Conservation (phyloP, 1,140 invertebrate genomes). For the Scaptomyza graminum region DNA sequence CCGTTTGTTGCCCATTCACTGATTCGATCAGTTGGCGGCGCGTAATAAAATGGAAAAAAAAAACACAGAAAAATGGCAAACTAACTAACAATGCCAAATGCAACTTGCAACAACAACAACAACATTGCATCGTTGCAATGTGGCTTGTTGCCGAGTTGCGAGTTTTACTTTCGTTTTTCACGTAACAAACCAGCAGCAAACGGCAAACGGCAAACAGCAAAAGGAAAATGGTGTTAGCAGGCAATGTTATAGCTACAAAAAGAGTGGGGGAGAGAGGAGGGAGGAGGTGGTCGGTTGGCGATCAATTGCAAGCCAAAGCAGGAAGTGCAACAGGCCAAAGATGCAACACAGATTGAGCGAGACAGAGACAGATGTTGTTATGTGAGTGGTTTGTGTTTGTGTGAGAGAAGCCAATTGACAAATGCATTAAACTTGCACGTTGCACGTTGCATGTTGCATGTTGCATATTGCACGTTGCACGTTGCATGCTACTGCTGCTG, state of each 20-base stretch:
- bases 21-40: slow-evolving; percentile 70
- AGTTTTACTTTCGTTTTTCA: slow-evolving; percentile 81
- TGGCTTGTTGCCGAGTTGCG: slow-evolving; percentile 41
- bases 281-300: slow-evolving; percentile 34
- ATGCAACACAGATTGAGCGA: slow-evolving; percentile 13
- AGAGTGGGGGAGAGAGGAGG: not conserved
- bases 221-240: slow-evolving; percentile 82
- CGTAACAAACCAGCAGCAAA: slow-evolving; percentile 53
- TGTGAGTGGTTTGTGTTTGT: not conserved
- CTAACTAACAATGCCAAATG: slow-evolving; percentile 77
- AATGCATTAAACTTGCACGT: slow-evolving; percentile 55
- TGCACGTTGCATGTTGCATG: slow-evolving; percentile 22
- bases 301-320: slow-evolving; percentile 67
- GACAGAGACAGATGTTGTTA: slow-evolving; percentile 1
- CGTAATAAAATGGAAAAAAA: slow-evolving; percentile 63
- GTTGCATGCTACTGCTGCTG: slow-evolving; percentile 20
- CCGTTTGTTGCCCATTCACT: slow-evolving; percentile 76
- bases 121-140: not conserved
- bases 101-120: slow-evolving; percentile 34
- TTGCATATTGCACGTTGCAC: slow-evolving; percentile 42
- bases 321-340: slow-evolving; percentile 60
- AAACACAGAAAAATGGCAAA: slow-evolving; percentile 45
- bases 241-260: slow-evolving; percentile 67
- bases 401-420: slow-evolving; percentile 29
- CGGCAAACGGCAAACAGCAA: slow-evolving; percentile 69